Evolutionary conservation across 2,888 invertebrate genomes (phyloP).

Genomic region (Acleris literana): DNA sequence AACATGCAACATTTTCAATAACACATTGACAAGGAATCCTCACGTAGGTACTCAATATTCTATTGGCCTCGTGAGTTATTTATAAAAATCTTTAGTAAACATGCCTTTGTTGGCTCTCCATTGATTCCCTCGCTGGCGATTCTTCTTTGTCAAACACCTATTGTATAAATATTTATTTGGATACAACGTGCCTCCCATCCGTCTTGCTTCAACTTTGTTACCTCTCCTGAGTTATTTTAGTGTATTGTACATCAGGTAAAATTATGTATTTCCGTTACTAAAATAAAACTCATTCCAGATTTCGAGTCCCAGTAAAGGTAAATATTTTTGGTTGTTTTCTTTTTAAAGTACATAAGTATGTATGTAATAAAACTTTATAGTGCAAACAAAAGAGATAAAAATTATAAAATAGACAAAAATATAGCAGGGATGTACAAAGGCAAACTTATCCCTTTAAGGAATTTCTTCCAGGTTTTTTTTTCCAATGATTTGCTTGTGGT

Average conservation of each 20-base stretch:
- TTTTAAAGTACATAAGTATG: too few species aligned
- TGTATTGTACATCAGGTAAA: background rate
- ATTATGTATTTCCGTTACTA: too few species aligned
- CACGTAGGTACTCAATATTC: conserved; percentile 6
- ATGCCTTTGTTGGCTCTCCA: conserved; percentile 36
- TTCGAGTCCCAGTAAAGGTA: too few species aligned
- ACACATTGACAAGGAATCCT: background rate
- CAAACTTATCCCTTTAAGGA: too few species aligned
- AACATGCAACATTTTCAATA: background rate
- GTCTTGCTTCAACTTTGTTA: conserved; percentile 34
- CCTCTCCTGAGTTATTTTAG: conserved; percentile 16
- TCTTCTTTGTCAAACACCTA: conserved; percentile 50
- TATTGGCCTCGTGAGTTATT: conserved; percentile 18
- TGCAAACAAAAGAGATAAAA: too few species aligned
- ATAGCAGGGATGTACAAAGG: too few species aligned
- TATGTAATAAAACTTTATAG: too few species aligned
- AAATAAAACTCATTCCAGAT: too few species aligned
- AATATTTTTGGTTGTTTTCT: too few species aligned
- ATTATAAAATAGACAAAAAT: too few species aligned
- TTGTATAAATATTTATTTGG: conserved; percentile 46
- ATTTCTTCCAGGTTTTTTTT: too few species aligned
- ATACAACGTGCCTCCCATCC: conserved; percentile 44
- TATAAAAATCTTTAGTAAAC: conserved; percentile 27
- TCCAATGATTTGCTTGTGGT: too few species aligned
- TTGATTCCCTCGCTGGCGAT: conserved; percentile 42